Evolutionary conservation across 2,797 vertebrate species (phyloP), one percentile per base, ranked within the genome.

Genomic region (Dendrocincla tyrannina): DNA sequence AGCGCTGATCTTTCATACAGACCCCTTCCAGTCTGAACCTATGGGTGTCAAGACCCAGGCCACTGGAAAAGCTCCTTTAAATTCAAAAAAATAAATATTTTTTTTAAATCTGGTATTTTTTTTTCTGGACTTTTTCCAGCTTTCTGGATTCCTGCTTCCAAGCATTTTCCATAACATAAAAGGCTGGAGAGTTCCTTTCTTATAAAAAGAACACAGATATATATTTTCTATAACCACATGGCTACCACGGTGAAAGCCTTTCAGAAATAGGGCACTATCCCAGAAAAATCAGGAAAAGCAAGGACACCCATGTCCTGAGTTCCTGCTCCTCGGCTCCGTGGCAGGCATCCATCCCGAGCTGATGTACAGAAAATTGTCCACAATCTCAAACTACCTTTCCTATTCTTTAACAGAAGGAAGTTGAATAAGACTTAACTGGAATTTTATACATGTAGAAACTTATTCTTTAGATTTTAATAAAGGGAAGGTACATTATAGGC

Each of bases 391-490:
- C 24, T 73, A 86, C 63, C 72, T 87, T 87, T 93, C 84, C 49
- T 79, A 4, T 67, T 91, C 67, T 80, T 83, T 69, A 56, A 85
- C 12, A 89, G 63, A 91, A 87, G 80, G 28, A 80, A 82, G 49
- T 33, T 66, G 55, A 87, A 79, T 89, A 81, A 91, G 66, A 76
- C 52, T 92, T 89, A 92, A 79, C 79, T 73, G 93, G 89, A 73
- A 93, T 96, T 93, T 91, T 80, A 78, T 53, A 70, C 13, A 17
- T 50, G 33, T 53, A 81, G 46, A 77, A 96, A 95, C 70, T 64
- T 78, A 91, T 62, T 90, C 74, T 91, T 95, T 76, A 73, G 39
- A 88, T 91, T 92, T 80, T 60, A 83, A 82, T 90, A 86, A 37
- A 59, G n/a, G 62, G 73, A 76, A 92, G 67, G 79, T 41, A 79